Evolutionary conservation across 2,113 vertebrate genomes (phyloP).

Genomic region (Eonycteris spelaea): DNA sequence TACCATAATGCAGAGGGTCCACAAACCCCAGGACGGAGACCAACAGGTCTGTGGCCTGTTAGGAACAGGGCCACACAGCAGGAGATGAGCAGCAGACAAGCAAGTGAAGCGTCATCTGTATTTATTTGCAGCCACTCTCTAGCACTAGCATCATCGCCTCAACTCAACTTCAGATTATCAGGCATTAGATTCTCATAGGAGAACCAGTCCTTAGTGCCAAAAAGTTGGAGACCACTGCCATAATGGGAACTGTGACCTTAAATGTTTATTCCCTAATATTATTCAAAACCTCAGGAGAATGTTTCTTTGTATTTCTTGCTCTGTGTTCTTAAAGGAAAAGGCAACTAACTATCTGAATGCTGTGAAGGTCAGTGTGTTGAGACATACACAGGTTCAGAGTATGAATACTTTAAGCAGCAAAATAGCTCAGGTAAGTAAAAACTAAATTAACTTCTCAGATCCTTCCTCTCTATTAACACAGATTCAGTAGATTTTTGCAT

Average conservation of each 20-base stretch:
- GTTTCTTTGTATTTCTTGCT: neutral
- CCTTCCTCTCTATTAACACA: neutral
- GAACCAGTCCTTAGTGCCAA: too few relatives aligned
- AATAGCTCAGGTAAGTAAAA: neutral
- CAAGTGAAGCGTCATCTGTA: too few relatives aligned
- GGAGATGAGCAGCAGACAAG: too few relatives aligned
- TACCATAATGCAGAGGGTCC: neutral
- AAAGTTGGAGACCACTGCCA: neutral
- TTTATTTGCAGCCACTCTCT: too few relatives aligned
- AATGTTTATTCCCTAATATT: neutral
- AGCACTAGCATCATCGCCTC: too few relatives aligned
- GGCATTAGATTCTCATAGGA: too few relatives aligned
- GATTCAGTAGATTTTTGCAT: neutral
- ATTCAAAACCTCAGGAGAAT: neutral
- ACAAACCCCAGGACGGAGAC: too few relatives aligned
- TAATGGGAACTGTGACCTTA: neutral
- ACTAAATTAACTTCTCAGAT: neutral
- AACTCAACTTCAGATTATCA: too few relatives aligned
- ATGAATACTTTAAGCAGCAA: neutral
- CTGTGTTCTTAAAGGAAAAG: neutral
- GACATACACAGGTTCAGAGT: neutral
- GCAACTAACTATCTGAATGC: neutral
- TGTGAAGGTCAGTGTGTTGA: neutral
- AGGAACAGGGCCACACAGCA: too few relatives aligned
- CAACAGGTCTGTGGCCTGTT: too few relatives aligned